A percentile compares a stretch with the other conserved stretches of the same genome.
phyloP scores from a whole-genome alignment of 2,113 vertebrate species.

The Oceanites oceanicus region DNA sequence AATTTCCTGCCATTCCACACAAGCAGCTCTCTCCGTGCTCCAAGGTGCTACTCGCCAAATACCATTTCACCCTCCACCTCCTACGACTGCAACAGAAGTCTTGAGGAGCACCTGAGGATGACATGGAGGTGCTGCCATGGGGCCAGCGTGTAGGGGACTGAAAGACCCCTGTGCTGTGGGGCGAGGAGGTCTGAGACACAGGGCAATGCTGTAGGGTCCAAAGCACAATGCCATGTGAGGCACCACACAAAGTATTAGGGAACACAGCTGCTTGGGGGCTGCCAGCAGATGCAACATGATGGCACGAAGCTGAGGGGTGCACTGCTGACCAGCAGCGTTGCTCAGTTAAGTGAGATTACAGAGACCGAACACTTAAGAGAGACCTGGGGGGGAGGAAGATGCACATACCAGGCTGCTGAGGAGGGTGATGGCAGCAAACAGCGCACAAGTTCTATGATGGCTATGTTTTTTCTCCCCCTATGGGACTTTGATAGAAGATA shows the following conservation, averaged over 20 bases:
- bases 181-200: background rate
- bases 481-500: background rate
- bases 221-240: background rate
- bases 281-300: rapidly evolving
- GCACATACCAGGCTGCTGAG: background rate
- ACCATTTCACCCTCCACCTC: background rate
- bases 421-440: background rate
- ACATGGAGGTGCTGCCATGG: background rate
- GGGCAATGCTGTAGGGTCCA: background rate
- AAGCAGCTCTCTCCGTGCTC: background rate
- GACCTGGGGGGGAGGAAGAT: background rate
- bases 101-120: background rate
- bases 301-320: background rate
- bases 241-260: no score
- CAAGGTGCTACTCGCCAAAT: background rate
- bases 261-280: background rate
- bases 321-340: no score
- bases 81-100: background rate
- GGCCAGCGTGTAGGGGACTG: background rate
- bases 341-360: background rate
- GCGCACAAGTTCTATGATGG: background rate
- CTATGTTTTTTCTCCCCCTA: background rate
- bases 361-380: background rate
- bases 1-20: background rate
- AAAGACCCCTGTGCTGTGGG: background rate